phyloP scores from a whole-genome alignment of 1,140 invertebrate genomes.

The Luehdorfia chinensis region DNA sequence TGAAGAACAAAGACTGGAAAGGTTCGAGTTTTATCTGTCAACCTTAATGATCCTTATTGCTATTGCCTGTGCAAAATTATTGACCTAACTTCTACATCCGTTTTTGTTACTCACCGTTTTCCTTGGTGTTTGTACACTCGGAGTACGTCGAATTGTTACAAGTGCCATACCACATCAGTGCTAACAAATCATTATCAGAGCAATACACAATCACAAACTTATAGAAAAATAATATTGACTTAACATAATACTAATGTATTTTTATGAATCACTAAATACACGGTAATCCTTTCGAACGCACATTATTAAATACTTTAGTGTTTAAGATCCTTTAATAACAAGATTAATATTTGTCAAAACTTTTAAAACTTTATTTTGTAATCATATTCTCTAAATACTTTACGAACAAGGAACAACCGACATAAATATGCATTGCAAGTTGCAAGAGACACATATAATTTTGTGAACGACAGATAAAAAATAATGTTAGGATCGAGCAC shows the following conservation, averaged over 20 bases:
- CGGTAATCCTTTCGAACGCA: slow-evolving; percentile 29
- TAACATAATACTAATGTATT: slow-evolving; percentile 63
- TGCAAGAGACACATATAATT: slow-evolving; percentile 29
- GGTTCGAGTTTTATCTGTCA: slow-evolving; percentile 16
- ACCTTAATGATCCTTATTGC: slow-evolving; percentile 11
- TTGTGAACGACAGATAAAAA: slow-evolving; percentile 9
- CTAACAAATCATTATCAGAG: slow-evolving; percentile 65
- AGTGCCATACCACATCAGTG: slow-evolving; percentile 73
- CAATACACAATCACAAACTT: slow-evolving; percentile 71
- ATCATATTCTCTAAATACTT: slow-evolving; percentile 19
- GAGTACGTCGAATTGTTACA: slow-evolving; percentile 71
- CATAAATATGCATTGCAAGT: slow-evolving; percentile 35
- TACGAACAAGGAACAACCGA: slow-evolving; percentile 30
- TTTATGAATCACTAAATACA: slow-evolving; percentile 53
- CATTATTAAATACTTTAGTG: slow-evolving; percentile 30
- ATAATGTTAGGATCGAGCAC: not conserved
- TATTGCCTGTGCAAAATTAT: slow-evolving; percentile 22
- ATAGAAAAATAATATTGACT: slow-evolving; percentile 63
- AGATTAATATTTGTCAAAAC: slow-evolving; percentile 27
- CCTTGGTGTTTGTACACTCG: slow-evolving; percentile 70
- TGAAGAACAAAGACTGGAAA: slow-evolving; percentile 14
- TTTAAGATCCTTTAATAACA: slow-evolving; percentile 25
- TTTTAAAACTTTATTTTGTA: slow-evolving; percentile 21
- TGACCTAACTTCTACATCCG: slow-evolving; percentile 45
- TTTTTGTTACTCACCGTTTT: slow-evolving; percentile 66